These are phyloP conservation scores for Cabera pusaria DNA, from an alignment of 2,888 invertebrate species.

Conservation along the genomic window DNA sequence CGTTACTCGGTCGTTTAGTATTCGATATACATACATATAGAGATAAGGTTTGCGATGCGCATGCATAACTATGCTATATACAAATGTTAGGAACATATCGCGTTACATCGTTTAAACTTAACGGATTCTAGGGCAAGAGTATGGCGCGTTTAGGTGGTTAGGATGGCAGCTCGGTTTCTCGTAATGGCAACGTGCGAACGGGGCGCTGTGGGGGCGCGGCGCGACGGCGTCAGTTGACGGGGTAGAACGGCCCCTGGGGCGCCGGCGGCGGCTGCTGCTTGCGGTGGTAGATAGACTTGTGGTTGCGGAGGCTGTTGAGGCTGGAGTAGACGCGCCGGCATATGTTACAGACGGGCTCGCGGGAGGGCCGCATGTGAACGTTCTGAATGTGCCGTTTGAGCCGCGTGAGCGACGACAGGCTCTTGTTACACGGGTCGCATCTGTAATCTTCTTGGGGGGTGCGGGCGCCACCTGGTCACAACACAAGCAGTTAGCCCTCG, in stretches of 20 bases:
- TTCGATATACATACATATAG: conserved; percentile 68
- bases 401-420: conserved; percentile 92
- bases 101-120: conserved; percentile 70
- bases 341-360: conserved; percentile 95
- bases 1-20: conserved; percentile 43
- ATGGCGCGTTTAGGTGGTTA: conserved; percentile 77
- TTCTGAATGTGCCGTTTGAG: conserved; percentile 96
- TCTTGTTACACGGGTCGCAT: conserved; percentile 96
- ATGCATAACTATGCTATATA: conserved; percentile 82
- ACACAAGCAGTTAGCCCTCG: conserved; percentile 82
- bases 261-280: conserved; percentile 87
- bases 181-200: conserved; percentile 58
- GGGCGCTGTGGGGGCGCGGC: conserved; percentile 22
- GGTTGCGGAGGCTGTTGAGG: conserved; percentile 94
- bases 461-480: conserved; percentile 88
- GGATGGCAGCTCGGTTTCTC: conserved; percentile 74
- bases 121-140: conserved; percentile 78
- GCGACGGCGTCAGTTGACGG: conserved; percentile 34
- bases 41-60: conserved; percentile 73
- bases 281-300: conserved; percentile 96
- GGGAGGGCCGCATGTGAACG: conserved; percentile 94
- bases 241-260: conserved; percentile 39
- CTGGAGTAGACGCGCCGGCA: conserved; percentile 96
- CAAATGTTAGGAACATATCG: conserved; percentile 82
- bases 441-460: conserved; percentile 93